A percentile compares a stretch with the other conserved stretches of the same genome.
phyloP scores from a whole-genome alignment of 2,113 vertebrate species.

The Furnarius figulus region DNA sequence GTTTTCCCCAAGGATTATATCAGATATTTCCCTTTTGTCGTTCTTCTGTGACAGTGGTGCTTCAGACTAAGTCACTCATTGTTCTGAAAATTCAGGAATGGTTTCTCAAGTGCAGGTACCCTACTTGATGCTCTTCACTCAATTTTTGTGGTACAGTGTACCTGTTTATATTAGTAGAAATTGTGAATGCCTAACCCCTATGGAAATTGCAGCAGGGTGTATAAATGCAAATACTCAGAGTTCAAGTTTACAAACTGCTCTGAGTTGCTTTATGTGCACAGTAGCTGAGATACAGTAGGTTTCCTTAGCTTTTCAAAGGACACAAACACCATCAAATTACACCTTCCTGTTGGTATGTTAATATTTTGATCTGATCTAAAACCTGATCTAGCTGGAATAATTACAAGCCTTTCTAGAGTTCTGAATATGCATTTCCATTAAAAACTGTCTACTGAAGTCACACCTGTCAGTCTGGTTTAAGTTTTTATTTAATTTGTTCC shows the following conservation, averaged over 20 bases:
- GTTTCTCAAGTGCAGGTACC: background rate
- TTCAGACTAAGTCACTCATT: background rate
- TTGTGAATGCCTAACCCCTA: background rate
- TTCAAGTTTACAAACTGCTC: background rate
- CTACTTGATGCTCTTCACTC: background rate
- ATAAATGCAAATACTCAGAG: background rate
- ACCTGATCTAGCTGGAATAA: conserved; percentile 2
- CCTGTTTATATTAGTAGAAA: background rate
- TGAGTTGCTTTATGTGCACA: background rate
- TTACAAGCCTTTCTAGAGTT: background rate
- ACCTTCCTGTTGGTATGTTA: background rate
- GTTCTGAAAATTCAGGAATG: background rate
- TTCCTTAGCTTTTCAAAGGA: background rate
- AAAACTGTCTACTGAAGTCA: background rate
- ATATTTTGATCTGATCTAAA: background rate
- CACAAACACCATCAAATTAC: background rate
- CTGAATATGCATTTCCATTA: background rate
- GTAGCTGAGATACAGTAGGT: background rate
- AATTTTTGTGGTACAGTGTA: background rate
- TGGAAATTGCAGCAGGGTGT: background rate
- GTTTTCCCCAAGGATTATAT: background rate
- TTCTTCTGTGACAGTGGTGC: background rate
- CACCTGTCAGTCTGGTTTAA: conserved; percentile 21
- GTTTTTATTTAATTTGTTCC: conserved; percentile 41
- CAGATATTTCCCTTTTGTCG: background rate